phyloP scores from a whole-genome alignment of 2,797 vertebrate genomes.

The Melanogrammus aeglefinus region DNA sequence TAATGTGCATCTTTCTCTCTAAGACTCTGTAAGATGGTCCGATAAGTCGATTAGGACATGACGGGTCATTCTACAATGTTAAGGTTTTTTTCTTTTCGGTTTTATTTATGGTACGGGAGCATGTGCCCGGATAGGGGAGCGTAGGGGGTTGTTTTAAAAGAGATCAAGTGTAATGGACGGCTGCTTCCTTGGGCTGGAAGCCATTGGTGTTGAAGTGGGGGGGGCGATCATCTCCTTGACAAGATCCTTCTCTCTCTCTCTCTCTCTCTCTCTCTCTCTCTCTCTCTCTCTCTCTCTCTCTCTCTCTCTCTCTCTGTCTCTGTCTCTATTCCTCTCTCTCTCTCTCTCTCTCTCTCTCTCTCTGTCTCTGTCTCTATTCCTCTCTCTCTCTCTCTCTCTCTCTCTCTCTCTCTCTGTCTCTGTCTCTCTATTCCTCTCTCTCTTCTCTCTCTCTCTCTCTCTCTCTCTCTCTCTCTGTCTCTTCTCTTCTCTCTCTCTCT shows the following conservation, averaged over 20 bases:
- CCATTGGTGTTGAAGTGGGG: conserved; percentile 31
- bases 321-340: no score
- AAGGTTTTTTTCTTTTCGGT: conserved; percentile 1
- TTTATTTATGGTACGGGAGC: conserved; percentile 33
- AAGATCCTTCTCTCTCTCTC: background rate
- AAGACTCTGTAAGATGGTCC: conserved; percentile 27
- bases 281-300: conserved; percentile 5
- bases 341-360: no score
- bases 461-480: no score
- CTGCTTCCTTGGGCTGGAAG: conserved; percentile 10
- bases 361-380: no score
- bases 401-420: no score
- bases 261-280: no score
- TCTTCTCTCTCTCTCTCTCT: no score
- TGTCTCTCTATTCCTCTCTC: no score
- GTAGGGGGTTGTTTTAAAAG: conserved; percentile 45
- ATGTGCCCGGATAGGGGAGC: conserved; percentile 41
- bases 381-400: no score
- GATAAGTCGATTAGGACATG: conserved; percentile 51
- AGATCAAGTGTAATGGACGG: conserved; percentile 35
- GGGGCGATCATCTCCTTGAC: conserved; percentile 6
- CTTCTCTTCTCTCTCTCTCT: no score
- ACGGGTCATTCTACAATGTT: conserved; percentile 34
- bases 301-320: background rate
- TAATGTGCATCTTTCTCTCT: conserved; percentile 41